Conservation (phyloP, 1,140 invertebrate species). For the Drosophila obscura region DNA sequence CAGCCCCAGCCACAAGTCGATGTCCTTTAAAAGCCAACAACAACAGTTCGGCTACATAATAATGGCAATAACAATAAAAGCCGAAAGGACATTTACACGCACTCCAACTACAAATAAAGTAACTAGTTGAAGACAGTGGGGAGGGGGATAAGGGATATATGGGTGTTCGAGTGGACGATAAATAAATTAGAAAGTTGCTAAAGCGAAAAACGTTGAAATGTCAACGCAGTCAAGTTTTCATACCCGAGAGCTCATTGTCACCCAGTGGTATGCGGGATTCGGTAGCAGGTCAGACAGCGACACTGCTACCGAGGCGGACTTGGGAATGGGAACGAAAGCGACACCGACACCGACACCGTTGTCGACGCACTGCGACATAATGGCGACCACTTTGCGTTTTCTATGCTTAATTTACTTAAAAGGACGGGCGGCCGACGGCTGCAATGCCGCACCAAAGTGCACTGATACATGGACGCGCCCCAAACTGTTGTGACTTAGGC, state of each 20-base stretch:
- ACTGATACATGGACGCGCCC: constrained; percentile 42
- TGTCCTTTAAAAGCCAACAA: constrained; percentile 17
- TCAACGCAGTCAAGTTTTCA: constrained; percentile 36
- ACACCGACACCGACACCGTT: constrained; percentile 11
- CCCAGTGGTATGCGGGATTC: background rate
- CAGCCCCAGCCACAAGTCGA: constrained; percentile 3
- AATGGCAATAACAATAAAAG: constrained; percentile 54
- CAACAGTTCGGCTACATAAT: constrained; percentile 29
- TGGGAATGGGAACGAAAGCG: constrained; percentile 4
- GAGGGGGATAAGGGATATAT: constrained; percentile 12
- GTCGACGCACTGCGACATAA: constrained; percentile 78
- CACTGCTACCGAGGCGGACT: constrained; percentile 5
- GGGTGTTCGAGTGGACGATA: constrained; percentile 57
- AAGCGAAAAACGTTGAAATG: constrained; percentile 67
- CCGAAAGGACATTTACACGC: constrained; percentile 66
- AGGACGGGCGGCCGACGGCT: constrained; percentile 41
- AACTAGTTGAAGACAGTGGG: constrained; percentile 6
- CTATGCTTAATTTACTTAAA: constrained; percentile 83
- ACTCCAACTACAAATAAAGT: constrained; percentile 67
- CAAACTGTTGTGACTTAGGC: constrained; percentile 41
- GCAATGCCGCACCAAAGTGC: constrained; percentile 40
- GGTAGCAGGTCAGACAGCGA: background rate
- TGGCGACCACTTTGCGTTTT: constrained; percentile 83
- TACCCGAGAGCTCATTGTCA: constrained; percentile 39
- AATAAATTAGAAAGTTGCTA: constrained; percentile 79